phyloP scores from a whole-genome alignment of 2,113 vertebrate species.

The Gavialis gangeticus region DNA sequence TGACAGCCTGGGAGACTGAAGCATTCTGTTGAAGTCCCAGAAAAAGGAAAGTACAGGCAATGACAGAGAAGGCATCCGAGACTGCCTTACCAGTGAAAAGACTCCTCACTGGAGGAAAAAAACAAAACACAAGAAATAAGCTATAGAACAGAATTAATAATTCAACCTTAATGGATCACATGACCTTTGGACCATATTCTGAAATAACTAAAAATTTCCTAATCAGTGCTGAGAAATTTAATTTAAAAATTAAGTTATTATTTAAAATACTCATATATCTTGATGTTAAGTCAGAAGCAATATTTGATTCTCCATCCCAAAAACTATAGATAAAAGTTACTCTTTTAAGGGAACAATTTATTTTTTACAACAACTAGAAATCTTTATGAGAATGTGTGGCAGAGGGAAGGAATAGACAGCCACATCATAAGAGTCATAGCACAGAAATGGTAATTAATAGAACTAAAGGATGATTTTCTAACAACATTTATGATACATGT shows the following conservation, averaged over 20 bases:
- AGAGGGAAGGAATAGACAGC: background rate
- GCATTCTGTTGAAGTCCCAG: conserved; percentile 13
- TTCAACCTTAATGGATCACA: background rate
- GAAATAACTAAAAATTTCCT: background rate
- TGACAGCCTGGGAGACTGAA: conserved; percentile 32
- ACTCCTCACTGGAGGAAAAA: background rate
- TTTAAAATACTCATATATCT: background rate
- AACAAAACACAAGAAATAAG: background rate
- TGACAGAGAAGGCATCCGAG: background rate
- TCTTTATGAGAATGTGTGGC: background rate
- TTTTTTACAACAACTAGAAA: background rate
- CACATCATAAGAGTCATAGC: background rate
- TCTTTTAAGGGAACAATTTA: background rate
- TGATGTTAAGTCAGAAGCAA: background rate
- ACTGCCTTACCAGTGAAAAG: background rate
- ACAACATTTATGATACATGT: background rate
- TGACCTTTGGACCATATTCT: background rate
- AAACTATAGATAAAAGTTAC: background rate
- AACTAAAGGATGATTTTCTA: background rate
- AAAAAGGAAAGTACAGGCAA: background rate
- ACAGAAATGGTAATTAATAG: background rate
- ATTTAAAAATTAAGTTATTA: background rate
- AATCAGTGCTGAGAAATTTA: background rate
- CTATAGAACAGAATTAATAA: background rate
- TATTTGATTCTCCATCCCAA: background rate